A percentile compares a stretch with the other conserved stretches of the same genome.
Evolutionary conservation across 2,888 invertebrate genomes (phyloP).

Genomic region (Polymixis flavicincta): DNA sequence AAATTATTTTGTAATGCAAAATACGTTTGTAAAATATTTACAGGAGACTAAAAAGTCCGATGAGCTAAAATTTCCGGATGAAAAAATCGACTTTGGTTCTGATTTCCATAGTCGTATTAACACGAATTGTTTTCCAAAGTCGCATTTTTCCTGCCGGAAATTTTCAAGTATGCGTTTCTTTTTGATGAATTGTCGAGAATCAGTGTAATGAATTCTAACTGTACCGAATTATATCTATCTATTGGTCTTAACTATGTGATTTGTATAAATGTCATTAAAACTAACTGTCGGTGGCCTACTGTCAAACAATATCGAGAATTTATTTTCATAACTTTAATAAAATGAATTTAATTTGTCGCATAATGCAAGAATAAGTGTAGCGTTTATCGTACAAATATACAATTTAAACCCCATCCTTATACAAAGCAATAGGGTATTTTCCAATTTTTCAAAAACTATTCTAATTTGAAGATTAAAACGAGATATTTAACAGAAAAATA

Average conservation of each 20-base stretch:
- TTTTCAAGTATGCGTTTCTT: constrained; percentile 36
- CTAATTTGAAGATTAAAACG: too few relatives aligned
- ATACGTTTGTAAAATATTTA: constrained; percentile 49
- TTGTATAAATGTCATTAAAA: constrained; percentile 68
- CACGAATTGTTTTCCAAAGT: constrained; percentile 41
- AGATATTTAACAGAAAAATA: too few relatives aligned
- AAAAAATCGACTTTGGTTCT: constrained; percentile 55
- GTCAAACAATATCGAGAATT: constrained; percentile 46
- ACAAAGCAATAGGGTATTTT: too few relatives aligned
- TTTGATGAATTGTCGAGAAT: constrained; percentile 39
- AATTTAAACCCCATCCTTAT: neutral
- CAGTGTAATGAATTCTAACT: constrained; percentile 57
- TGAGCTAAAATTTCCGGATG: constrained; percentile 51
- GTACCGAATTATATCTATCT: constrained; percentile 71
- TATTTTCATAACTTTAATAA: neutral
- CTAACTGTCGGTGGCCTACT: constrained; percentile 56
- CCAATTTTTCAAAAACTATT: too few relatives aligned
- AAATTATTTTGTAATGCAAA: constrained; percentile 43
- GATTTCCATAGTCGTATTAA: constrained; percentile 67
- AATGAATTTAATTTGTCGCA: neutral
- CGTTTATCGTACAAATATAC: constrained; percentile 23
- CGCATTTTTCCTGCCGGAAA: constrained; percentile 54
- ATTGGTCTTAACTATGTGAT: constrained; percentile 64
- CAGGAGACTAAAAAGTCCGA: constrained; percentile 38
- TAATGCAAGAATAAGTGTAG: neutral